Evolutionary conservation across 2,888 invertebrate genomes (phyloP), one percentile per base, ranked within the genome.

Genomic region (Mechanitis messenoides): DNA sequence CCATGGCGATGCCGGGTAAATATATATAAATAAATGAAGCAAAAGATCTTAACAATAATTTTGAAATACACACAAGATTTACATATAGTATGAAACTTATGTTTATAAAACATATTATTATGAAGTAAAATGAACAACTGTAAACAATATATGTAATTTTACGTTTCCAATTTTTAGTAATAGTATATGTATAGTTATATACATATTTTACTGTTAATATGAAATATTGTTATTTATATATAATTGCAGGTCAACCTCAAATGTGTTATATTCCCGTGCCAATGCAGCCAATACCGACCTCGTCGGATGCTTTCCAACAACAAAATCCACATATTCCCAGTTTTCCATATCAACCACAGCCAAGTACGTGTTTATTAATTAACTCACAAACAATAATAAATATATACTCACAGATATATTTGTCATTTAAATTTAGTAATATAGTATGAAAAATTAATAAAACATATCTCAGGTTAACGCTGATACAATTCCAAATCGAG

Each of bases 1-100:
- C 80, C 0, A 65, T 80, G 3, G 56, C 71, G 1, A 64, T 82
- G 68, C 69, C 79, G 67, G 76, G 79, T 78, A 71, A 68, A 35
- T 38, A n/a, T 31, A 31, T 11, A 50, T 50, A 3, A 50, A 12
- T 20, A 47, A 35, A 35, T 35, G 4, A 35, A 35, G 6, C 35
- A 35, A 3, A 35, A 35, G 4, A 35, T 35, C 4, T 35, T 35
- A 35, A 1, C 35, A 35, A 35, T 35, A 2, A 35, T 35, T 3
- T 5, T 6, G 35, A 47, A 20, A 20, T 20, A 20, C 20, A 20
- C 20, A n/a, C n/a, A 47, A 47, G 3, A 2, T 47, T 46, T 3
- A 47, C 47, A 47, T 11, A 47, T 47, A 47, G 6, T 20, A 6
- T 47, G n/a, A 47, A n/a, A 47, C 4, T 20, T n/a, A n/a, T 20